Conservation (phyloP, 2,113 vertebrate genomes). For the Collichthys lucidus region DNA sequence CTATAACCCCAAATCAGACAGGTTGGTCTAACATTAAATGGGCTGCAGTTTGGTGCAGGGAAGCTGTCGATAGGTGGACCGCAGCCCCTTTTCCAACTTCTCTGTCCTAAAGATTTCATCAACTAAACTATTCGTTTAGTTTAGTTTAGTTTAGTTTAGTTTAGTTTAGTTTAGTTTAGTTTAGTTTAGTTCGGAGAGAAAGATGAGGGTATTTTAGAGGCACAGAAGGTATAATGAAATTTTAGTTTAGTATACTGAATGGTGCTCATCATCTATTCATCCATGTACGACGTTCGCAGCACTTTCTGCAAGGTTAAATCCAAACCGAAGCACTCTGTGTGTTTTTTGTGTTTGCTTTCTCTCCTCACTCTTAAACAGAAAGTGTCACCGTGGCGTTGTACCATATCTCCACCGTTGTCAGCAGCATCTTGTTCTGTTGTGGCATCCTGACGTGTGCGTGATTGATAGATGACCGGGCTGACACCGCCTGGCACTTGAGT, state of each 20-base stretch:
- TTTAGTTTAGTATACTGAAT: not conserved
- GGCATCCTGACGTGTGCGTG: constrained; percentile 33
- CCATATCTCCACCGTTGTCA: constrained; percentile 7
- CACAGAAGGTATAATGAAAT: not conserved
- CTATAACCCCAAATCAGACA: no score
- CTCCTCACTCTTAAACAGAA: constrained; percentile 11
- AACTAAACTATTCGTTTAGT: not conserved
- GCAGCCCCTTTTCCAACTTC: not conserved
- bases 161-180: no score
- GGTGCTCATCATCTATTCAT: not conserved
- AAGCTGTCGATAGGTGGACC: no score
- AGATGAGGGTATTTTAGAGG: not conserved
- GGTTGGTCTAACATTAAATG: no score
- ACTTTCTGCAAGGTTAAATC: not conserved
- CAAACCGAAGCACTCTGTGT: constrained; percentile 2
- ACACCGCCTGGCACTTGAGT: constrained; percentile 29
- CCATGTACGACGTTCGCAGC: not conserved
- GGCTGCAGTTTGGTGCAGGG: no score
- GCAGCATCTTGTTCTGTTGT: constrained; percentile 39
- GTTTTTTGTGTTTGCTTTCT: constrained; percentile 2
- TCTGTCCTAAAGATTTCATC: not conserved
- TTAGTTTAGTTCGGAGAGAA: not conserved
- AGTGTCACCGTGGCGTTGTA: not conserved
- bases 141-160: no score
- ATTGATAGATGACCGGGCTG: constrained; percentile 46